Conservation (phyloP, 2,888 invertebrate genomes). For the Cataglyphis rosenhaueri region DNA sequence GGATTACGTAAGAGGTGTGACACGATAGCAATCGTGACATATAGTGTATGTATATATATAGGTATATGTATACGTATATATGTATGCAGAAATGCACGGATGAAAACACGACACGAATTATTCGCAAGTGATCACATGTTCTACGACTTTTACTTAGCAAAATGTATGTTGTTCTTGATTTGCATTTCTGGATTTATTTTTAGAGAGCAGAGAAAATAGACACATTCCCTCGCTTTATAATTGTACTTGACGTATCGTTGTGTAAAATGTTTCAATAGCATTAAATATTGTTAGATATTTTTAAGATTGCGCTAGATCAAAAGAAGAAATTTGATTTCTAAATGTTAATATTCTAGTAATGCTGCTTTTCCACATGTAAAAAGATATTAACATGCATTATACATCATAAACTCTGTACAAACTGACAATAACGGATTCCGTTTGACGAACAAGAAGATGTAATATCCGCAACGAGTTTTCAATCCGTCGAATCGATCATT, state of each 20-base stretch:
- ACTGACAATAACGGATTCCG: background rate
- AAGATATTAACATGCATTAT: background rate
- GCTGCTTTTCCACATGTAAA: background rate
- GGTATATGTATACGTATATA: background rate
- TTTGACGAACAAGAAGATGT: background rate
- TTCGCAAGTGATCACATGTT: constrained; percentile 45
- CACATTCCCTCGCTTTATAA: background rate
- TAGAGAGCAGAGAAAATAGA: background rate
- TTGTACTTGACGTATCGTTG: background rate
- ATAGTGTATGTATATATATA: background rate
- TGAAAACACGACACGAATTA: background rate
- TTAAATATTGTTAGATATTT: background rate
- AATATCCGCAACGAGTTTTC: constrained; percentile 17
- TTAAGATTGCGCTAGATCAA: background rate
- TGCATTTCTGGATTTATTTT: background rate
- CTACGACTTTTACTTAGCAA: constrained; percentile 20
- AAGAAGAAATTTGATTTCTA: background rate
- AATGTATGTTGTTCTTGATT: background rate
- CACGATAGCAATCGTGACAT: constrained; percentile 7
- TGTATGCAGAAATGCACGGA: background rate
- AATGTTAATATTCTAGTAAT: background rate
- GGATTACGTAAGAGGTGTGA: constrained; percentile 58
- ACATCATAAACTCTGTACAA: background rate
- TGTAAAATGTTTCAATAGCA: background rate
- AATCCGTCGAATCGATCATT: constrained; percentile 1